These are phyloP conservation scores for Ahaetulla prasina DNA, from an alignment of 2,113 vertebrate species.

Conservation along the genomic window DNA sequence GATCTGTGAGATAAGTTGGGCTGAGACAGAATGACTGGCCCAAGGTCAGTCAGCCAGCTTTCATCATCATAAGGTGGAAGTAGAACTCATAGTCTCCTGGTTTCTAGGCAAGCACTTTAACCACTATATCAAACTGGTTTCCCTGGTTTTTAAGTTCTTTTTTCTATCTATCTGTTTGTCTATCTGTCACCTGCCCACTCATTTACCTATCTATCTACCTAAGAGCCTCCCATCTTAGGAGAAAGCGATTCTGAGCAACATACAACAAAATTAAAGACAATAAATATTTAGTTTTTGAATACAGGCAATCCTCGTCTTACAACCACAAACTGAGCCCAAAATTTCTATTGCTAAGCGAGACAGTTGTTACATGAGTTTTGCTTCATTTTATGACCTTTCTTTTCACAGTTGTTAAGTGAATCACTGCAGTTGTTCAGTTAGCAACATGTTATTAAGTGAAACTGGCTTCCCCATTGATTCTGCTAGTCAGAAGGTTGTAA, in stretches of 20 bases:
- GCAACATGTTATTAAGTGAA: background rate
- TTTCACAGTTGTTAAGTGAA: background rate
- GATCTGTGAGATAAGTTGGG: background rate
- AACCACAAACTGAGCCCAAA: background rate
- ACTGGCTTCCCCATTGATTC: background rate
- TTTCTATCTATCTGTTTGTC: background rate
- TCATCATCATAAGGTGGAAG: background rate
- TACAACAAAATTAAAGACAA: background rate
- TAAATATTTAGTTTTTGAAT: background rate
- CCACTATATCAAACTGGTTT: background rate
- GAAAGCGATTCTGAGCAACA: background rate
- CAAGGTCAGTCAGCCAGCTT: background rate
- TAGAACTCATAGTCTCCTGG: background rate
- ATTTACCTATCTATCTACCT: background rate
- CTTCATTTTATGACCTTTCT: background rate
- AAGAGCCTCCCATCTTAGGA: background rate
- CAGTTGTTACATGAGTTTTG: background rate
- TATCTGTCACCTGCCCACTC: background rate
- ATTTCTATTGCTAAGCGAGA: background rate
- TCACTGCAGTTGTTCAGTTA: background rate
- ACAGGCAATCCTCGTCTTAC: background rate
- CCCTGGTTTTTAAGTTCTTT: background rate
- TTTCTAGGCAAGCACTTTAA: background rate
- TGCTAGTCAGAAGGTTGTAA: background rate
- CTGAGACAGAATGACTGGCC: background rate